phyloP scores from a whole-genome alignment of 1,140 invertebrate species.

The Platorchestia sp. region DNA sequence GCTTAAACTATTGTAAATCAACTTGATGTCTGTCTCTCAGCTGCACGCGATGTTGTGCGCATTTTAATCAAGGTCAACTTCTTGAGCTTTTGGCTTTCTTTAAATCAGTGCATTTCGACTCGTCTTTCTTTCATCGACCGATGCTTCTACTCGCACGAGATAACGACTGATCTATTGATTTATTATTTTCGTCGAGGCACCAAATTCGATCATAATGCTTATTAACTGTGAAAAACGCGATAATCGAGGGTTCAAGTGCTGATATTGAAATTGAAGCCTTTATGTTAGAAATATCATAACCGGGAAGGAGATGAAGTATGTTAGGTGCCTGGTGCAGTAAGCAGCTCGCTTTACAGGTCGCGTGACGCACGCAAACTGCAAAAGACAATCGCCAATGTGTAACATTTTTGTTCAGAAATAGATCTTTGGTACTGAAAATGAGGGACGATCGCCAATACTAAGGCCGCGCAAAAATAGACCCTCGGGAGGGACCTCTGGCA shows the following conservation, averaged over 20 bases:
- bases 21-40: not conserved
- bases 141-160: not conserved
- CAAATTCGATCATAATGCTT: not conserved
- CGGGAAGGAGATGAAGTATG: not conserved
- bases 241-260: not conserved
- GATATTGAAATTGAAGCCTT: not conserved
- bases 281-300: not conserved
- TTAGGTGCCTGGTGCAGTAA: not conserved
- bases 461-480: not conserved
- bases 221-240: not conserved
- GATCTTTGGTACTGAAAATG: not conserved
- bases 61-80: not conserved
- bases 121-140: not conserved
- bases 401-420: not conserved
- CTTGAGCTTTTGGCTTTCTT: no score
- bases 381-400: not conserved
- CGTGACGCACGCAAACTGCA: not conserved
- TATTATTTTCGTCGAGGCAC: not conserved
- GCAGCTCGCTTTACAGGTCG: not conserved
- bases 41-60: not conserved
- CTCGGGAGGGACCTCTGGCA: not conserved
- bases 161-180: not conserved
- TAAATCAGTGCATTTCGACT: not conserved
- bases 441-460: not conserved
- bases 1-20: not conserved